phyloP scores from a whole-genome alignment of 2,888 invertebrate genomes.

The Polyommatus iphigenia region DNA sequence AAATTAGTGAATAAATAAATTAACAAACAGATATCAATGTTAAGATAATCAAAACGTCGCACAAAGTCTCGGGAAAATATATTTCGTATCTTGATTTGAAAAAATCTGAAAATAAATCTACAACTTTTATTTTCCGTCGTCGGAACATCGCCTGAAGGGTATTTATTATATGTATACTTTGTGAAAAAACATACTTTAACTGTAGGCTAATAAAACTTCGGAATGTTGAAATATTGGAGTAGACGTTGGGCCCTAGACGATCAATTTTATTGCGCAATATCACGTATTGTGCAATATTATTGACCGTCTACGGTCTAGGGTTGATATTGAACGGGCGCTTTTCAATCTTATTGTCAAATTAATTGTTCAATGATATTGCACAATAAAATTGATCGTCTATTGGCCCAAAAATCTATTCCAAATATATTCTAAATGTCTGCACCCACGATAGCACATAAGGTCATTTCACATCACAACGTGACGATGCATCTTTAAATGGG shows the following conservation, averaged over 20 bases:
- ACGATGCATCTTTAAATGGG: no score
- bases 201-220: neutral
- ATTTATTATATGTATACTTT: neutral
- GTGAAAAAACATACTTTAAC: constrained; percentile 5
- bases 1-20: neutral
- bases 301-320: no score
- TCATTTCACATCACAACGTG: no score
- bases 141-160: neutral
- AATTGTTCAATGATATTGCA: no score
- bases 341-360: no score
- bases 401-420: no score
- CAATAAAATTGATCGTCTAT: no score
- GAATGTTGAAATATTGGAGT: neutral
- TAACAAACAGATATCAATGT: neutral
- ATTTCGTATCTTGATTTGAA: neutral
- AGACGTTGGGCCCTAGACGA: neutral
- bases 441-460: no score
- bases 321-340: no score
- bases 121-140: neutral
- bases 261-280: no score
- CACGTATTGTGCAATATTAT: no score
- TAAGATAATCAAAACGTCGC: neutral
- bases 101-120: constrained; percentile 4
- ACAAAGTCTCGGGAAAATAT: neutral
- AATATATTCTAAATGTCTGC: no score